Base-by-base conservation (phyloP, 2,888 invertebrate genomes). In the Mesoligia furuncula region DNA sequence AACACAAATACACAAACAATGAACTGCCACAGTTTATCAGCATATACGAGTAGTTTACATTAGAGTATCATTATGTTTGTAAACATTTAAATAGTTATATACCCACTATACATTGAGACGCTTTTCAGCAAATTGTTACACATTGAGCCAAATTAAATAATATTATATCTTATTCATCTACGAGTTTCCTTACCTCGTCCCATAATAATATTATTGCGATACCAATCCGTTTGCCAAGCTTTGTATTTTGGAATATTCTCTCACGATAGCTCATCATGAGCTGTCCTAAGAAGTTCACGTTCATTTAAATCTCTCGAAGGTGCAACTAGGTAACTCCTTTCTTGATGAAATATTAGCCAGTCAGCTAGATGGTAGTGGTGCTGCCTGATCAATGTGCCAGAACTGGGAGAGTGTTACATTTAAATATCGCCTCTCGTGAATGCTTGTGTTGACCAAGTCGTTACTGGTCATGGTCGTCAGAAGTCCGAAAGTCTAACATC, bases 11-110 rank as follows among this genome's bases (percentile, higher is more conserved):
- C 27, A 59, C 51, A 27, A 36, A 51, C 24, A 61, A 62, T 74
- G 9, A 8, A 81, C 54, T 81, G 73, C 1, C 36, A n/a, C 20
- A 20, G 20, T 73, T 80, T 73, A 84, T 77, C 83, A 65, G 61
- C 42, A 65, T 68, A 67, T 31, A 11, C 42, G 42, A 42, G 42
- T 42, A 57, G 36, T 76, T 73, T 73, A 83, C 36, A 39, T 39
- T 31, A 45, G 48, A 31, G 20, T 80, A 36, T 72, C 8, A 36
- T 51, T 45, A 3, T 9, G 20, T 59, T 71, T 31, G 61, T 51
- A 66, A 73, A 78, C 61, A 71, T 67, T 79, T 51, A 48, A 42
- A 51, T 51, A 59, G 20, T 42, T 39, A 36, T 6, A 39, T 64
- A 57, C 20, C 20, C n/a, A 54, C 8, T 31, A 11, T 24, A 27